phyloP scores from a whole-genome alignment of 2,113 vertebrate species.

The Conger conger region DNA sequence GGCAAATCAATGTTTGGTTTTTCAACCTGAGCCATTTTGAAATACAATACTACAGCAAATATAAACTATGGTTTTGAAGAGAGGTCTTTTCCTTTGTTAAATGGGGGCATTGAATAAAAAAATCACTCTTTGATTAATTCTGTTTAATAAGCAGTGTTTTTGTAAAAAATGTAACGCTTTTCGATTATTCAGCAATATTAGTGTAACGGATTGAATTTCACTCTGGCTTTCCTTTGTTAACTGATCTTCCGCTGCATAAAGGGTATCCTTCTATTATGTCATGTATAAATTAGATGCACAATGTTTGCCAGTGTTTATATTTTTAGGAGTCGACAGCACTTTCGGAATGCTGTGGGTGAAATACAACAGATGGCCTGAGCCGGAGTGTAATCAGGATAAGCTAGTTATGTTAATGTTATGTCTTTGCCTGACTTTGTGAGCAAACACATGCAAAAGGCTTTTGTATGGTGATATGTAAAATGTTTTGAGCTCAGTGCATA shows the following conservation, averaged over 20 bases:
- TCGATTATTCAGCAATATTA: neutral
- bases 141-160: neutral
- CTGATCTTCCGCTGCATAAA: neutral
- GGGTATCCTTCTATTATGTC: neutral
- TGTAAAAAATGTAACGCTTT: neutral
- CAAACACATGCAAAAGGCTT: neutral
- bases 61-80: neutral
- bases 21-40: neutral
- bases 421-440: neutral
- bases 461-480: neutral
- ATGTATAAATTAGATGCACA: neutral
- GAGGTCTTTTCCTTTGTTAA: neutral
- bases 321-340: neutral
- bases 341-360: neutral
- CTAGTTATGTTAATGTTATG: neutral
- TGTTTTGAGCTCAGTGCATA: neutral
- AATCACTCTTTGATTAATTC: neutral
- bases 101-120: neutral
- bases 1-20: neutral
- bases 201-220: neutral
- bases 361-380: neutral
- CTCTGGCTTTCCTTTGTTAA: neutral
- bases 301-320: neutral
- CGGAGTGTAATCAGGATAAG: neutral
- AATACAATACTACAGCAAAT: neutral